phyloP scores from a whole-genome alignment of 2,888 invertebrate species.

The Synanthedon vespiformis region DNA sequence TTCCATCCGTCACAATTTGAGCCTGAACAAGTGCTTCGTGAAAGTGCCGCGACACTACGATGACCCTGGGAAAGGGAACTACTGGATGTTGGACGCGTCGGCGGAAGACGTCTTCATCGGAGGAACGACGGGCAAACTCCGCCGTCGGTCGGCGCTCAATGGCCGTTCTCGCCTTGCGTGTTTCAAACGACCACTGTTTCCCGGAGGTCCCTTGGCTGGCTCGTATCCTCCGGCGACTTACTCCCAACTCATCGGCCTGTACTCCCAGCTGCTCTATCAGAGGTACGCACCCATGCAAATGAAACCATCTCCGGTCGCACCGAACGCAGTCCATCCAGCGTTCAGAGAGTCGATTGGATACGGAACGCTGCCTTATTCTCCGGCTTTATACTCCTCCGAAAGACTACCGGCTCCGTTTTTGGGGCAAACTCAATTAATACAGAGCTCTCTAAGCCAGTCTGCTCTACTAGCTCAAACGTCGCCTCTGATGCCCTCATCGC shows the following conservation, averaged over 20 bases:
- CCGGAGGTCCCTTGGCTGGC: constrained; percentile 71
- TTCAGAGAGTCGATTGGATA: constrained; percentile 57
- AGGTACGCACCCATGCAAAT: constrained; percentile 73
- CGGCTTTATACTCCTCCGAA: constrained; percentile 38
- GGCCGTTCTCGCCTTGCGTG: constrained; percentile 90
- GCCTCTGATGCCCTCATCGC: constrained; percentile 48
- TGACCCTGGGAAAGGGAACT: constrained; percentile 96
- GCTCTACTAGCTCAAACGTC: constrained; percentile 34
- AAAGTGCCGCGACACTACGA: constrained; percentile 93
- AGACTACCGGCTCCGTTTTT: constrained; percentile 41
- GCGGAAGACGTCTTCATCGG: constrained; percentile 95
- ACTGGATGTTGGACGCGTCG: constrained; percentile 95
- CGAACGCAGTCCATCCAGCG: constrained; percentile 65
- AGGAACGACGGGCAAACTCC: constrained; percentile 90
- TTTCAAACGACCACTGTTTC: constrained; percentile 81
- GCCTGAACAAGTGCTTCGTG: constrained; percentile 93
- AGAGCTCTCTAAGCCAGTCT: constrained; percentile 26
- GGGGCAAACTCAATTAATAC: constrained; percentile 34
- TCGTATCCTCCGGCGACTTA: constrained; percentile 71
- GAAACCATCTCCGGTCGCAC: constrained; percentile 61
- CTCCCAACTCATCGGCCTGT: constrained; percentile 69
- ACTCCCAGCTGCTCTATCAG: constrained; percentile 76
- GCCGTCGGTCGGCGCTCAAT: constrained; percentile 90
- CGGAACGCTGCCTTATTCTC: constrained; percentile 50
- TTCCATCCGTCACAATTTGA: constrained; percentile 91